Conservation (phyloP, 37 sponge, comb jelly and placozoan species). For the Mnemiopsis leidyi region DNA sequence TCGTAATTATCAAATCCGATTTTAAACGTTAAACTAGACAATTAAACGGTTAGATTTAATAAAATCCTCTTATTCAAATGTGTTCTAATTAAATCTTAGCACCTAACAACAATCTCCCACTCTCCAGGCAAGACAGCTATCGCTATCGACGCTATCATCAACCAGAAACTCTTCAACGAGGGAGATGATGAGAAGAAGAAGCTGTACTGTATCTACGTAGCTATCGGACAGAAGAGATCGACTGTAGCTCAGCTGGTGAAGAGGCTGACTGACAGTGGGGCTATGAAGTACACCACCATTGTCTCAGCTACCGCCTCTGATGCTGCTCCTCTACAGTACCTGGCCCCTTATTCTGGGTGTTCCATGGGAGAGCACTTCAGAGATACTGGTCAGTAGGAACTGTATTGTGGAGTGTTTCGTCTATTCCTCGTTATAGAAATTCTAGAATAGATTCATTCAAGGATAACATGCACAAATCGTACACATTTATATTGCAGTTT, state of each 20-base stretch:
- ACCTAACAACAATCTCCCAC: too few relatives aligned
- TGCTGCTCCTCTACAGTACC: constrained; percentile 98
- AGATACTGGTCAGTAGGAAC: constrained; percentile 71
- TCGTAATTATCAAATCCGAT: too few relatives aligned
- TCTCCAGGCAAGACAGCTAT: constrained; percentile 91
- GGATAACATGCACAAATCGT: too few relatives aligned
- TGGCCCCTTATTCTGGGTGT: constrained; percentile 97
- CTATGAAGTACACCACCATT: constrained; percentile 95
- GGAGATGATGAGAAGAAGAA: constrained; percentile 95
- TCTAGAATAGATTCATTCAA: too few relatives aligned
- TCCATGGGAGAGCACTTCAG: constrained; percentile 99
- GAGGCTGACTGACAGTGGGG: constrained; percentile 88
- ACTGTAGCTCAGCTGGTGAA: constrained; percentile 98
- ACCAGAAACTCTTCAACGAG: constrained; percentile 94
- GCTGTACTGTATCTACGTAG: constrained; percentile 96
- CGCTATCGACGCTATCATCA: constrained; percentile 98
- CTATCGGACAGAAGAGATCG: constrained; percentile 99
- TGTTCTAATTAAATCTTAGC: too few relatives aligned
- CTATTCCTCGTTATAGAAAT: too few relatives aligned
- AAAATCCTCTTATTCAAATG: too few relatives aligned
- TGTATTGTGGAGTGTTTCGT: too few relatives aligned
- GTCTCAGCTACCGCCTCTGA: constrained; percentile 99
- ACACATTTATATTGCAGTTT: too few relatives aligned
- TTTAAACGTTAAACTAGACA: not conserved
- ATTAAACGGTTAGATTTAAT: not conserved